Evolutionary conservation across 2,888 invertebrate genomes (phyloP).

Genomic region (Cryptophagus acutangulus): DNA sequence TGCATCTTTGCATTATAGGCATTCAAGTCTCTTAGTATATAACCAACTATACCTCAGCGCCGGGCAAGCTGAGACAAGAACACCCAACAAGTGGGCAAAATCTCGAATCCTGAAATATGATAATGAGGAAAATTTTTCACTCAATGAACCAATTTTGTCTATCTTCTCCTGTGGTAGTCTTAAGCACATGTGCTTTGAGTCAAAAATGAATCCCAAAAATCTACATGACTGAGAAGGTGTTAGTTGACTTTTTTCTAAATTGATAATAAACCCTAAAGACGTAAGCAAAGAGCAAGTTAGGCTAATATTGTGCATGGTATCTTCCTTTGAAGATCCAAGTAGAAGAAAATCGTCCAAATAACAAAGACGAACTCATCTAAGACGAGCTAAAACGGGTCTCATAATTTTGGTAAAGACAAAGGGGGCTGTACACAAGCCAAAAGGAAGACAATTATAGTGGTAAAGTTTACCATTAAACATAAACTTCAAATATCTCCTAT

Average conservation of each 20-base stretch:
- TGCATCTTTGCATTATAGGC: conserved; percentile 5
- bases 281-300: conserved; percentile 6
- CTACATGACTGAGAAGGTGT: conserved; percentile 17
- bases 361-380: too few species aligned
- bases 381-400: too few species aligned
- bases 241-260: conserved; percentile 16
- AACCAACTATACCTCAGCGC: conserved; percentile 22
- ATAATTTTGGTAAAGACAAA: too few species aligned
- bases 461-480: too few species aligned
- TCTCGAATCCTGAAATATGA: too few species aligned
- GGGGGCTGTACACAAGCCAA: too few species aligned
- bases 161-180: conserved; percentile 13
- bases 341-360: too few species aligned
- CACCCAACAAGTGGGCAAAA: conserved; percentile 22
- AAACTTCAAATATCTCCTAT: too few species aligned
- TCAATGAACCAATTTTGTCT: conserved; percentile 7
- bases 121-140: not conserved
- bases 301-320: too few species aligned
- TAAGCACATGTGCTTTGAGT: conserved; percentile 17
- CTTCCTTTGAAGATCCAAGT: too few species aligned
- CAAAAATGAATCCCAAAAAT: conserved; percentile 21
- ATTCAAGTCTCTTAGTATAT: conserved; percentile 15
- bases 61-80: conserved; percentile 23
- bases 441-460: too few species aligned
- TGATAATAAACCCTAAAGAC: conserved; percentile 21